Conservation (phyloP, 2,888 invertebrate species). For the Chromoteleia sp. region DNA sequence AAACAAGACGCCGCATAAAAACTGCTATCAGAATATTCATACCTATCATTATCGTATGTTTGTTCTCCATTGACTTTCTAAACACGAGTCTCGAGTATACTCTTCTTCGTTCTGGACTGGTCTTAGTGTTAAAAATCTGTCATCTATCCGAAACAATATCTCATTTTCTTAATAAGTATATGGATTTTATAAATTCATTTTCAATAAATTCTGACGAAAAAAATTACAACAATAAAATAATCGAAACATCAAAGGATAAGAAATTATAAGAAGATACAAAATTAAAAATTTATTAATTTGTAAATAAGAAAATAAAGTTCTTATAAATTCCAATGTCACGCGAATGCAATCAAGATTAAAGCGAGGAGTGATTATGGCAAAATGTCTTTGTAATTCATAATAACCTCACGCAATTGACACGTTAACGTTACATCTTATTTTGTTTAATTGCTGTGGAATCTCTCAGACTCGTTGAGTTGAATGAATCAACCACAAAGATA, state of each 20-base stretch:
- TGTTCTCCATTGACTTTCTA: constrained; percentile 23
- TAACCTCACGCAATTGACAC: constrained; percentile 4
- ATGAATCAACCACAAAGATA: constrained; percentile 4
- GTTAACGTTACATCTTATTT: constrained; percentile 6
- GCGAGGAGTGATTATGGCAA: background rate
- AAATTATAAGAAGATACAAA: too few species aligned
- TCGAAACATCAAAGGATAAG: background rate
- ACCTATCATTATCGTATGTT: constrained; percentile 38
- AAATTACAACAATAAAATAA: background rate
- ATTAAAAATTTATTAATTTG: too few species aligned
- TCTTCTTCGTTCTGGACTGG: background rate
- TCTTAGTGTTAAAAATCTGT: background rate
- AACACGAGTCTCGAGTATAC: constrained; percentile 1
- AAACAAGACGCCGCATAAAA: constrained; percentile 12
- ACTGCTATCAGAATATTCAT: constrained; percentile 32
- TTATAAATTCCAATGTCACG: background rate
- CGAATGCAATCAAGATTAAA: background rate
- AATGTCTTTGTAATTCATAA: background rate
- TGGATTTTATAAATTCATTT: background rate
- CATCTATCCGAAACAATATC: background rate
- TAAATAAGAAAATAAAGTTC: too few species aligned
- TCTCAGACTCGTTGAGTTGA: background rate
- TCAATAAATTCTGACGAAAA: background rate
- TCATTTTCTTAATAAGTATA: background rate
- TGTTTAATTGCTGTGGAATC: constrained; percentile 21